Evolutionary conservation across 2,888 invertebrate genomes (phyloP).

Genomic region (Tipula helvola): DNA sequence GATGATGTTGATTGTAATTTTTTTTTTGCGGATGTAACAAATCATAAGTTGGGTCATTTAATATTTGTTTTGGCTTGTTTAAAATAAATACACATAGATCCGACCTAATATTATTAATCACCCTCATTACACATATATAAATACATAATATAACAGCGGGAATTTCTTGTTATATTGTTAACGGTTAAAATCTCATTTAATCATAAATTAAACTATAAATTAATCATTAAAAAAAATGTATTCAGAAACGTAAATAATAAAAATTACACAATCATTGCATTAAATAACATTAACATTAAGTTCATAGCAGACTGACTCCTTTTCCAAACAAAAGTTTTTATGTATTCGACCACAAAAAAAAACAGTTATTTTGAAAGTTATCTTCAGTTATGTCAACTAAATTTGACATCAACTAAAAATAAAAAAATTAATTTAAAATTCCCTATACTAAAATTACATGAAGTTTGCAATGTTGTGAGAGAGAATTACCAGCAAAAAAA

Average conservation of each 20-base stretch:
- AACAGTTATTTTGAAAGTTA: neutral
- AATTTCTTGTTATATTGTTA: neutral
- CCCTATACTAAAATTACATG: neutral
- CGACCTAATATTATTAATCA: neutral
- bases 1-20: neutral
- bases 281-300: neutral
- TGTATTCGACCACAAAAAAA: neutral
- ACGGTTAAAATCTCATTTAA: neutral
- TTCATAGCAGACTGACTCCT: neutral
- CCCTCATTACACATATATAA: neutral
- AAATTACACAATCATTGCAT: neutral
- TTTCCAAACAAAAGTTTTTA: neutral
- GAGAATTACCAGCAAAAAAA: neutral
- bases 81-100: neutral
- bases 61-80: neutral
- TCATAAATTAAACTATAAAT: neutral
- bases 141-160: neutral
- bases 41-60: neutral
- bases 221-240: neutral
- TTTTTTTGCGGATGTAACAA: neutral
- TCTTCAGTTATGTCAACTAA: slow-evolving; percentile 4
- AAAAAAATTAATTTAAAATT: neutral
- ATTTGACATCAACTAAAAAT: neutral
- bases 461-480: neutral
- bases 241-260: neutral